These are phyloP conservation scores for Puntigrus tetrazona DNA, from an alignment of 2,113 vertebrate genomes.

Conservation along the genomic window DNA sequence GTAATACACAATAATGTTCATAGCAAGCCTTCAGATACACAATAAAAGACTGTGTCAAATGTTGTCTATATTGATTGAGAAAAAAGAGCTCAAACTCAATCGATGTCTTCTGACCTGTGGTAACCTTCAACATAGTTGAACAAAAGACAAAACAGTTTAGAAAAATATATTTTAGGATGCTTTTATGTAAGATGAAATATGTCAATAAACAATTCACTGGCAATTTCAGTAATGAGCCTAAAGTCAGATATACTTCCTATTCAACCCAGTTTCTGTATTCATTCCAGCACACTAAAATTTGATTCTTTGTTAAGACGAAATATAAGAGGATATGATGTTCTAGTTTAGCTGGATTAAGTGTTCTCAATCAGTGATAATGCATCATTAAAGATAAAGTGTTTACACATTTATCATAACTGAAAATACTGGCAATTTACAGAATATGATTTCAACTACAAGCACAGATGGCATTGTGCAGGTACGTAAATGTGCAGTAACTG, in stretches of 20 bases:
- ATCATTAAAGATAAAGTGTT: not conserved
- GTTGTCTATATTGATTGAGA: slow-evolving; percentile 19
- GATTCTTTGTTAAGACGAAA: not conserved
- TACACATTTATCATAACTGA: slow-evolving; percentile 10
- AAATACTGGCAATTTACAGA: not conserved
- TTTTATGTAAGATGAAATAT: not conserved
- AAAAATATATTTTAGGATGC: slow-evolving; percentile 4
- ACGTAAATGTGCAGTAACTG: slow-evolving; percentile 8
- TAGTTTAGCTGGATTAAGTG: not conserved
- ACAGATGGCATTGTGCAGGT: slow-evolving; percentile 5
- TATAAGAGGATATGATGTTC: not conserved
- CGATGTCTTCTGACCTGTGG: slow-evolving; percentile 14
- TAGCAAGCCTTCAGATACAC: not conserved
- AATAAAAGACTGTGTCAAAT: not conserved
- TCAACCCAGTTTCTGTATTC: not conserved
- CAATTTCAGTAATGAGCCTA: not conserved
- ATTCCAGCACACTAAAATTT: not conserved
- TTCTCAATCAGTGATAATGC: not conserved
- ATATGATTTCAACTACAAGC: not conserved
- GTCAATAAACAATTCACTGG: not conserved
- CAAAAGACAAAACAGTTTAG: not conserved
- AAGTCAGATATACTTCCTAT: not conserved
- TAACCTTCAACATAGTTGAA: slow-evolving; percentile 21
- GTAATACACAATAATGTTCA: not conserved
- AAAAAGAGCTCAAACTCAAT: slow-evolving; percentile 19